Evolutionary conservation across 2,888 invertebrate species (phyloP), one percentile per base, ranked within the genome.

Genomic region (Mayetiola destructor): DNA sequence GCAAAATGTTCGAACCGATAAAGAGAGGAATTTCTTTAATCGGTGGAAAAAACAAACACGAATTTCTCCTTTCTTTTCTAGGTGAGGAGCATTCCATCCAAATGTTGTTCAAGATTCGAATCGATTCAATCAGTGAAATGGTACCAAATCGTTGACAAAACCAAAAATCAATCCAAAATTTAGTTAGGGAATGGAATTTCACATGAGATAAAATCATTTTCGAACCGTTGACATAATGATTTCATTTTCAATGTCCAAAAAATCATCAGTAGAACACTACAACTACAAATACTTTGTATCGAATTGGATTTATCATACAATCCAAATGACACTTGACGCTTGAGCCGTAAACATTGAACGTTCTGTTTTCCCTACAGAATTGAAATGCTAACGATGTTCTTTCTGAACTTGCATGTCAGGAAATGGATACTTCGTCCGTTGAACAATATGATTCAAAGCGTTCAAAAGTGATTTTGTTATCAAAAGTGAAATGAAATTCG

Each of bases 11-110:
- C 37, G 9, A 48, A 9, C n/a, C 48, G 48, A 48, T 48, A 27
- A 27, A 23, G 48, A 48, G n/a, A 27, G 23, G 48, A 48, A 48
- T 48, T 48, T 48, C 48, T 48, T n/a, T n/a, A n/a, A n/a, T n/a
- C n/a, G n/a, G n/a, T n/a, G n/a, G n/a, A n/a, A n/a, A n/a, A n/a
- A n/a, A n/a, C n/a, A n/a, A n/a, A n/a, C n/a, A n/a, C n/a, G n/a
- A n/a, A n/a, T n/a, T n/a, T n/a, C n/a, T n/a, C n/a, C 32, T 32
- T 27, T 48, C 27, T 48, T 48, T 48, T 48, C 27, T 48, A 48
- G 48, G 48, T 48, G 48, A 27, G 48, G 48, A 48, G 23, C 21
- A 40, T n/a, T 21, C 27, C 48, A 48, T 21, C 27, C 27, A 42
- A 42, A 42, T 42, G 42, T 16, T 16, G 16, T 27, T 48, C 48